phyloP scores from a whole-genome alignment of 2,113 vertebrate genomes.

The Mohoua ochrocephala region DNA sequence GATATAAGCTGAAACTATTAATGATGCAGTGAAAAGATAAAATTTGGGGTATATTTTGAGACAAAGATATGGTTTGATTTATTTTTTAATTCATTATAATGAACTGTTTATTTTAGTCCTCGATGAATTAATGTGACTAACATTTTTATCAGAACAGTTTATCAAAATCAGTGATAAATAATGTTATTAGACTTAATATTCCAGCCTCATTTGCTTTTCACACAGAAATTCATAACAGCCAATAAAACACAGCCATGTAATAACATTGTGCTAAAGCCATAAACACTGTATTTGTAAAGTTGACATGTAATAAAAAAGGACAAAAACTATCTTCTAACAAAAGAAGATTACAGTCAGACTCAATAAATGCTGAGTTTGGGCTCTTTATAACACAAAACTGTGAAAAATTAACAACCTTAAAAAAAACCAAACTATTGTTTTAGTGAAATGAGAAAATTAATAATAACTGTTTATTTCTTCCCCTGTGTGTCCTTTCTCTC shows the following conservation, averaged over 20 bases:
- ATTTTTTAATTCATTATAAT: not conserved
- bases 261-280: not conserved
- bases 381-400: not conserved
- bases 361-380: not conserved
- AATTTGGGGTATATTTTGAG: not conserved
- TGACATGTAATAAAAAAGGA: not conserved
- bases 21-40: not conserved
- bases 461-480: not conserved
- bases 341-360: not conserved
- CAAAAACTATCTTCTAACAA: not conserved
- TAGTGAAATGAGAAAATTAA: not conserved
- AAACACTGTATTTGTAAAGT: not conserved
- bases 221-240: not conserved
- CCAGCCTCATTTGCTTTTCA: slow-evolving; percentile 33
- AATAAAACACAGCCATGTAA: not conserved
- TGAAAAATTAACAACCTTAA: not conserved
- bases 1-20: not conserved
- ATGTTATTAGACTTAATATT: slow-evolving; percentile 26
- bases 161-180: slow-evolving; percentile 39
- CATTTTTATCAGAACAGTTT: slow-evolving; percentile 13
- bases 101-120: slow-evolving; percentile 10
- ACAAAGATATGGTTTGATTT: not conserved
- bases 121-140: not conserved
- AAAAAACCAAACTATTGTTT: not conserved
- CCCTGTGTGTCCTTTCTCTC: not conserved